A percentile compares a stretch with the other conserved stretches of the same genome.
Conservation (phyloP, 2,888 invertebrate species). For the Ceratothoa steindachneri region DNA sequence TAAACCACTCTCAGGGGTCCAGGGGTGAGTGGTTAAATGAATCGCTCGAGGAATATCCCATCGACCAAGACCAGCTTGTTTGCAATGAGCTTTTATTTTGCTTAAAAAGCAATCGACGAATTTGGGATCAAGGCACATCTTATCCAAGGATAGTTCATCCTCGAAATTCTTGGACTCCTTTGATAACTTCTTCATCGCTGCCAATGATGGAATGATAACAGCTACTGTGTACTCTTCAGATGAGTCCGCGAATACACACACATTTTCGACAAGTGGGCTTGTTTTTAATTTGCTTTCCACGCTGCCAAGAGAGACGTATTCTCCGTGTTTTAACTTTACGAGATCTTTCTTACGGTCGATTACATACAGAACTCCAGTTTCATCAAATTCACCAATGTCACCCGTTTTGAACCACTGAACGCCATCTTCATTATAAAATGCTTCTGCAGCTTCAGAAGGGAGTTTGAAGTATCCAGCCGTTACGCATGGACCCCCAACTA, state of each 20-base stretch:
- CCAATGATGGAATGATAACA: constrained; percentile 72
- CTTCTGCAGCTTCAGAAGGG: constrained; percentile 41
- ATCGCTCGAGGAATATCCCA: constrained; percentile 89
- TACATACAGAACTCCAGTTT: constrained; percentile 38
- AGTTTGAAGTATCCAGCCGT: constrained; percentile 44
- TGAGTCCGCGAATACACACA: constrained; percentile 92
- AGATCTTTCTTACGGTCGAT: constrained; percentile 91
- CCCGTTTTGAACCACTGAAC: constrained; percentile 47
- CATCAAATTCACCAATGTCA: constrained; percentile 48
- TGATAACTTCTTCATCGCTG: constrained; percentile 51
- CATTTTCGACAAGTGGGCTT: constrained; percentile 88
- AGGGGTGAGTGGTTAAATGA: constrained; percentile 75
- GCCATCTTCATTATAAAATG: constrained; percentile 42
- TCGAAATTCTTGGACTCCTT: constrained; percentile 12
- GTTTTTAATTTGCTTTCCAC: constrained; percentile 94
- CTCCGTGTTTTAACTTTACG: constrained; percentile 94
- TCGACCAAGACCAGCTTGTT: constrained; percentile 71
- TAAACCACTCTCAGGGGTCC: constrained; percentile 95
- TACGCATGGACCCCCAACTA: constrained; percentile 45
- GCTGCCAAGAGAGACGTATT: constrained; percentile 94
- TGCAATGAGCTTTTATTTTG: constrained; percentile 71
- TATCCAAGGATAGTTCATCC: constrained; percentile 58
- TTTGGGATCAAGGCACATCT: constrained; percentile 68
- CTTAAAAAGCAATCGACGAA: constrained; percentile 53
- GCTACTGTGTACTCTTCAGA: constrained; percentile 80